Evolutionary conservation across 2,888 invertebrate genomes (phyloP).

Genomic region (Dermolepida albohirtum): DNA sequence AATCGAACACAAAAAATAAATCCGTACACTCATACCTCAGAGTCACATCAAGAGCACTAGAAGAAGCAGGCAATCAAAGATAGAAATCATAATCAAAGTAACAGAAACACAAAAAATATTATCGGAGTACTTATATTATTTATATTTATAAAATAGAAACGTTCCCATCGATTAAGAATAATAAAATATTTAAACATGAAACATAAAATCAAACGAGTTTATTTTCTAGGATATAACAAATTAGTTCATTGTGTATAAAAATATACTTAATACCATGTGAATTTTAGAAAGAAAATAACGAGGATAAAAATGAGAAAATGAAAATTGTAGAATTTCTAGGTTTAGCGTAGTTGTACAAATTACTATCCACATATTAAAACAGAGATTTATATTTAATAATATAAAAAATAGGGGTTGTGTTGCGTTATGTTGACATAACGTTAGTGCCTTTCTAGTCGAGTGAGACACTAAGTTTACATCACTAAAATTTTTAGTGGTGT

Average conservation of each 20-base stretch:
- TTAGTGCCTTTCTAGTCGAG: conserved; percentile 67
- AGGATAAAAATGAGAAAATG: conserved; percentile 29
- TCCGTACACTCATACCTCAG: conserved; percentile 37
- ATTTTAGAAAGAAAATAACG: conserved; percentile 21
- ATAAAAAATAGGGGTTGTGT: conserved; percentile 65
- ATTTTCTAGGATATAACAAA: conserved; percentile 34
- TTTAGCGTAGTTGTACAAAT: conserved; percentile 48
- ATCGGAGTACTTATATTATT: conserved; percentile 29
- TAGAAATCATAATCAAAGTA: conserved; percentile 46
- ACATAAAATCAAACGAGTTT: conserved; percentile 28
- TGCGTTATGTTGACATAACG: conserved; percentile 61
- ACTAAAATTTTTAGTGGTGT: conserved; percentile 47
- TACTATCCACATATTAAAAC: conserved; percentile 63
- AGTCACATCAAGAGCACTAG: conserved; percentile 32
- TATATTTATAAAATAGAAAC: conserved; percentile 27
- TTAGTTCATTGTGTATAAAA: conserved; percentile 38
- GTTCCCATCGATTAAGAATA: conserved; percentile 28
- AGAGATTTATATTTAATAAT: conserved; percentile 64
- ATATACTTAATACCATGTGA: conserved; percentile 36
- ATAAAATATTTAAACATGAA: conserved; percentile 28
- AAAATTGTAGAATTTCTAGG: conserved; percentile 40
- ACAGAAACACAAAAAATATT: conserved; percentile 28
- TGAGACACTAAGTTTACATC: conserved; percentile 61
- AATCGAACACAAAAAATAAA: conserved; percentile 15
- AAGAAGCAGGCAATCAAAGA: conserved; percentile 60